Conservation (phyloP, 1,140 invertebrate genomes). For the Caerostris extrusa region DNA sequence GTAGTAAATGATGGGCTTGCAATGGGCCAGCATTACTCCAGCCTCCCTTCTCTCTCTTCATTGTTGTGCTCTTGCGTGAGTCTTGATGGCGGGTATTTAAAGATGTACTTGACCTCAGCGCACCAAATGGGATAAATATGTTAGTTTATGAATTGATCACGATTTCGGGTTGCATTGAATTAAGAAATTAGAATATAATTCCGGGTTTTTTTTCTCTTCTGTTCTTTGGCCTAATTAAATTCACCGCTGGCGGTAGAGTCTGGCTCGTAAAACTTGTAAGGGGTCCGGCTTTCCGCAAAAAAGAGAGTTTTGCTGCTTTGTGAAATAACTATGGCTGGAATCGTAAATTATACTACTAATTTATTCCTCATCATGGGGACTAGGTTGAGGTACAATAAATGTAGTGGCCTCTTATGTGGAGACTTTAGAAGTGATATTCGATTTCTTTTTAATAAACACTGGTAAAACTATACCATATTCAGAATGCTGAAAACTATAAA, state of each 20-base stretch:
- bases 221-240: slow-evolving; percentile 52
- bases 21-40: slow-evolving; percentile 60
- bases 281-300: not conserved
- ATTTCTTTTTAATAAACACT: too few relatives aligned
- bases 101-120: slow-evolving; percentile 19
- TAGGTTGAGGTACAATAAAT: not conserved
- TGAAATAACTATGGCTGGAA: not conserved
- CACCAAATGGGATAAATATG: slow-evolving; percentile 45
- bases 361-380: slow-evolving; percentile 4
- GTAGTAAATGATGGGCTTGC: slow-evolving; percentile 69
- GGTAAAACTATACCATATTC: too few relatives aligned
- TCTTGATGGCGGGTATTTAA: slow-evolving; percentile 14
- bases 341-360: not conserved
- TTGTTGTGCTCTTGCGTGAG: slow-evolving; percentile 25
- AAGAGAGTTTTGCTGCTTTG: not conserved
- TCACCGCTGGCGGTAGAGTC: slow-evolving; percentile 5
- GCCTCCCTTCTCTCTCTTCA: slow-evolving; percentile 6
- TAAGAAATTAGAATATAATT: slow-evolving; percentile 73
- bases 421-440: too few relatives aligned
- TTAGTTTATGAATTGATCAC: slow-evolving; percentile 75
- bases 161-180: slow-evolving; percentile 66
- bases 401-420: too few relatives aligned
- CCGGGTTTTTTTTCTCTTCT: not conserved
- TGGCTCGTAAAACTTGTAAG: not conserved
- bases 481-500: too few relatives aligned